Evolutionary conservation across 1,140 invertebrate genomes (phyloP).

Genomic region (Medauroidea extradentata): DNA sequence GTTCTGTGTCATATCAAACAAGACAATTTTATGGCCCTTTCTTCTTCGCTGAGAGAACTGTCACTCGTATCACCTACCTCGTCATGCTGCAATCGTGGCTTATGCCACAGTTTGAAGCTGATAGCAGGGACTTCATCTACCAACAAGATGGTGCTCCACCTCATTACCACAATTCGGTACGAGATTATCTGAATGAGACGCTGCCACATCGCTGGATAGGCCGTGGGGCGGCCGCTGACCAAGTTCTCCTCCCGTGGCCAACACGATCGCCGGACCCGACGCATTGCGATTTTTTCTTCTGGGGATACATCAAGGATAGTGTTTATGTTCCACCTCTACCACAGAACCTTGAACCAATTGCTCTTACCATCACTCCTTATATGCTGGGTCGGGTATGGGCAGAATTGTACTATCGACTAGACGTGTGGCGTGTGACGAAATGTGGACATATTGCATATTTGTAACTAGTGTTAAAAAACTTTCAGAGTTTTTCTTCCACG

Average conservation of each 20-base stretch:
- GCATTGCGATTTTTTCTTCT: constrained; percentile 31
- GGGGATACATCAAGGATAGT: constrained; percentile 29
- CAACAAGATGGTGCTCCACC: constrained; percentile 42
- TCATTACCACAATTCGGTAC: constrained; percentile 32
- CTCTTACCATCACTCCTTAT: not conserved
- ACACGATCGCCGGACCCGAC: constrained; percentile 25
- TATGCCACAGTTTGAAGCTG: constrained; percentile 5
- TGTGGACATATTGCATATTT: not conserved
- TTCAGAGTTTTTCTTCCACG: constrained; percentile 2
- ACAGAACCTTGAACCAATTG: not conserved
- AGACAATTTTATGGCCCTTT: constrained; percentile 10
- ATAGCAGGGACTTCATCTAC: constrained; percentile 20
- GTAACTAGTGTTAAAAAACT: constrained; percentile 2
- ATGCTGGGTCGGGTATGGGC: not conserved
- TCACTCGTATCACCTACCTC: not conserved
- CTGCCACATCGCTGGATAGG: constrained; percentile 39
- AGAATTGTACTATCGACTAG: constrained; percentile 2
- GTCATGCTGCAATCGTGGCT: not conserved
- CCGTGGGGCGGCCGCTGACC: not conserved
- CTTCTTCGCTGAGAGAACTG: not conserved
- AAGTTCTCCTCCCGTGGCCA: constrained; percentile 16
- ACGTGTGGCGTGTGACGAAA: constrained; percentile 1
- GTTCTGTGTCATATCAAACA: constrained; percentile 4
- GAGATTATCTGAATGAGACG: constrained; percentile 25
- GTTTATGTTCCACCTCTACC: constrained; percentile 8